Conservation (phyloP, 2,797 vertebrate genomes). For the Pangasius krempfi region DNA sequence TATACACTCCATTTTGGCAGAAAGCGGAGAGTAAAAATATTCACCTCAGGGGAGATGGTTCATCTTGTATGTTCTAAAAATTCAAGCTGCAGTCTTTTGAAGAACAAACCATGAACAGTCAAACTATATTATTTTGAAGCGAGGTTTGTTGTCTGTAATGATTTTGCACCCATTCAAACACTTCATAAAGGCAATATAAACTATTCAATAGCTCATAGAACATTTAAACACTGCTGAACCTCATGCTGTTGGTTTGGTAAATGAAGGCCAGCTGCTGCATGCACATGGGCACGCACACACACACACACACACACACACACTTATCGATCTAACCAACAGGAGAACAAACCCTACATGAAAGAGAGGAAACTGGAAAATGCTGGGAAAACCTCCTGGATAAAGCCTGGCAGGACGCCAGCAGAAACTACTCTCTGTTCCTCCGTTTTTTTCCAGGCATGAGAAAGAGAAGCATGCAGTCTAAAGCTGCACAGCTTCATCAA, state of each 20-base stretch:
- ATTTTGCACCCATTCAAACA: not conserved
- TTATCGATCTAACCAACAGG: not conserved
- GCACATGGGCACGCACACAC: not conserved
- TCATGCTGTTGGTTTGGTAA: not conserved
- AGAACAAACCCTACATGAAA: conserved; percentile 13
- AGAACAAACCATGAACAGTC: not conserved
- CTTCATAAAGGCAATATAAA: not conserved
- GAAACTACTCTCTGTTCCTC: not conserved
- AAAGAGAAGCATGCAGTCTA: not conserved
- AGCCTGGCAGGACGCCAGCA: not conserved
- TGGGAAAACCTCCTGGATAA: conserved; percentile 6
- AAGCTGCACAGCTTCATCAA: not conserved
- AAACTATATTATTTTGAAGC: not conserved
- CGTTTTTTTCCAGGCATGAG: not conserved
- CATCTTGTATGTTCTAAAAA: not conserved
- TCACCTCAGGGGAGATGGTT: not conserved
- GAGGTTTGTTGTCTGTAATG: not conserved
- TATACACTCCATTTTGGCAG: not conserved
- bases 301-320: not conserved
- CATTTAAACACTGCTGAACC: not conserved
- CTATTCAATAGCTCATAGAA: not conserved
- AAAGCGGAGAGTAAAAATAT: conserved; percentile 13
- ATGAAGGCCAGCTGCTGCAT: not conserved
- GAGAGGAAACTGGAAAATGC: conserved; percentile 7
- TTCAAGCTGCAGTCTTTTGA: conserved; percentile 10